A percentile compares a stretch with the other conserved stretches of the same genome.
These are phyloP conservation scores for Enteromius unitaeniatus DNA, from an alignment of 2,797 vertebrate species.

Conservation along the genomic window DNA sequence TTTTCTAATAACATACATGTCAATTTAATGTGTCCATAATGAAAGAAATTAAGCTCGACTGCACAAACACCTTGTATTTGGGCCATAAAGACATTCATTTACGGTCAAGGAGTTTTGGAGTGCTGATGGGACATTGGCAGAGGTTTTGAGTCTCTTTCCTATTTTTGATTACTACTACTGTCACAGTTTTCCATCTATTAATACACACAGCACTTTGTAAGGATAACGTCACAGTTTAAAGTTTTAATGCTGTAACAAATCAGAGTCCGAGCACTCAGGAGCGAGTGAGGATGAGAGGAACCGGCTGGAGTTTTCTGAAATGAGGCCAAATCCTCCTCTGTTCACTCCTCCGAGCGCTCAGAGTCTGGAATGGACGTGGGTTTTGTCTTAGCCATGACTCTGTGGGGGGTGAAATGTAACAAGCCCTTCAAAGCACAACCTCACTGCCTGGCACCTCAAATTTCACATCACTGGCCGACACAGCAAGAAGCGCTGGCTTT, in stretches of 20 bases:
- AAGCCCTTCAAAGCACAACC: conserved; percentile 48
- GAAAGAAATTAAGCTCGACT: neutral
- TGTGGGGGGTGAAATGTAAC: conserved; percentile 53
- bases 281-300: neutral
- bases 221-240: neutral
- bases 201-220: neutral
- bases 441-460: conserved; percentile 53
- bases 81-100: neutral
- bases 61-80: conserved; percentile 1
- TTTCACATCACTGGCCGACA: conserved; percentile 49
- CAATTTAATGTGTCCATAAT: neutral
- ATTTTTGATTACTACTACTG: neutral
- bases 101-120: neutral
- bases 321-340: neutral
- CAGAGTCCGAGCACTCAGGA: neutral
- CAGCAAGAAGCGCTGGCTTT: neutral
- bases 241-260: conserved; percentile 1
- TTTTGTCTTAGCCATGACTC: conserved; percentile 40
- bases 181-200: neutral
- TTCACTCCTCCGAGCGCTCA: neutral
- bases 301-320: neutral
- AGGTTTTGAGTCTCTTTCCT: neutral
- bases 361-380: neutral
- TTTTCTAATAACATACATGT: no score
- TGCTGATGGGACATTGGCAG: neutral